These are phyloP conservation scores for Rhinoptilus africanus DNA, from an alignment of 2,113 vertebrate genomes.

Conservation along the genomic window DNA sequence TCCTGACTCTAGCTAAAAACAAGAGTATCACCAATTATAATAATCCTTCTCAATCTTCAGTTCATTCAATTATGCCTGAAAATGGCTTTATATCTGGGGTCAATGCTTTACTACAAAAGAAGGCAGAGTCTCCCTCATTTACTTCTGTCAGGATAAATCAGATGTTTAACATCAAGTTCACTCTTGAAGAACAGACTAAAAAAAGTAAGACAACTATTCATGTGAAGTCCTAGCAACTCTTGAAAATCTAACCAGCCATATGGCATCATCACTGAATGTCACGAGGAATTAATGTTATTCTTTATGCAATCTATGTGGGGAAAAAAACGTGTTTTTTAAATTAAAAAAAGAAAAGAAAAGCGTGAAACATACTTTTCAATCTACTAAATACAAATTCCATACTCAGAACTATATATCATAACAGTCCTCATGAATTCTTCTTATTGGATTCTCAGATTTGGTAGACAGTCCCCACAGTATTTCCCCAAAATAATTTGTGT, in stretches of 20 bases:
- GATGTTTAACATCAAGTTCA: neutral
- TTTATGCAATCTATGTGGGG: neutral
- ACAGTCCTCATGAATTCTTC: neutral
- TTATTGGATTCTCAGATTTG: neutral
- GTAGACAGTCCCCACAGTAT: neutral
- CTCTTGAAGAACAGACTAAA: neutral
- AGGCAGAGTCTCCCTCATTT: neutral
- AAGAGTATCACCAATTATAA: neutral
- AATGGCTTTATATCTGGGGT: neutral
- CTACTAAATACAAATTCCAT: neutral
- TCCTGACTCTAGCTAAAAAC: neutral
- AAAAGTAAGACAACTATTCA: neutral
- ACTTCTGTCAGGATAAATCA: constrained; percentile 17
- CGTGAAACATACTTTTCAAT: neutral
- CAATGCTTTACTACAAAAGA: constrained; percentile 17
- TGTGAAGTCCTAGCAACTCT: neutral
- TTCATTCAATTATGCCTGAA: constrained; percentile 8
- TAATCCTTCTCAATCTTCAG: constrained; percentile 3
- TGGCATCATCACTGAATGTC: neutral
- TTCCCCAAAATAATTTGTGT: neutral
- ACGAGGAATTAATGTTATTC: neutral
- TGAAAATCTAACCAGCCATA: neutral
- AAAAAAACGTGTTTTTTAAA: neutral
- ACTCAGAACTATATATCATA: neutral
- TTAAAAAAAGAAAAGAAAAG: neutral